Conservation (phyloP, 2,888 invertebrate species). For the Entomobrya proxima region DNA sequence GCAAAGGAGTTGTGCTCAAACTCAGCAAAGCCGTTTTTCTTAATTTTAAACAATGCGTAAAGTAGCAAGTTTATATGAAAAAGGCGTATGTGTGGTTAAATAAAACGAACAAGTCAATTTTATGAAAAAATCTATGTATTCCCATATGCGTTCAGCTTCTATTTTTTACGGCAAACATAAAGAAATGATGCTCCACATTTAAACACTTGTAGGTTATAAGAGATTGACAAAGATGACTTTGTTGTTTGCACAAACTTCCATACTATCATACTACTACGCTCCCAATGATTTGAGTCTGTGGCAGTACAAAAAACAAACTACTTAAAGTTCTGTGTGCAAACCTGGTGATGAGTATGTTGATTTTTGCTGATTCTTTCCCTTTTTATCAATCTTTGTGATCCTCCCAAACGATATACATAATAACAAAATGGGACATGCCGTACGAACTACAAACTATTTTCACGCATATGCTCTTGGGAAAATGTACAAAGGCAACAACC, state of each 20-base stretch:
- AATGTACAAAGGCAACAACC: no score
- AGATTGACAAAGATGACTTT: neutral
- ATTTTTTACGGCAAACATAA: neutral
- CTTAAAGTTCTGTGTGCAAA: neutral
- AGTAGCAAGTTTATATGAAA: no score
- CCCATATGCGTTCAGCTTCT: neutral
- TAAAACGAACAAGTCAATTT: no score
- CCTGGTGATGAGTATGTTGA: constrained; percentile 12
- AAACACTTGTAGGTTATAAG: no score
- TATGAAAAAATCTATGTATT: no score
- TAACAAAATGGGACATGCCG: neutral
- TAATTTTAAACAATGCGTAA: no score
- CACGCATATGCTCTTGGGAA: no score
- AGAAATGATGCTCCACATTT: neutral
- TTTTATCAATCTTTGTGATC: neutral
- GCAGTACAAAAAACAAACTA: no score
- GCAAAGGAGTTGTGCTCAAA: no score
- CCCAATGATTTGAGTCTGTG: neutral
- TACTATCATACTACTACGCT: neutral
- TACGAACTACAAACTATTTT: no score
- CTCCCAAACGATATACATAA: neutral
- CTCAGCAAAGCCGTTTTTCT: no score
- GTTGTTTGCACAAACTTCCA: neutral
- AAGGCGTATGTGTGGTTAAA: no score
- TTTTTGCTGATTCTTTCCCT: neutral